Percentiles rank a stretch among this genome's conserved stretches.
Conservation (phyloP, 1,140 invertebrate genomes). For the Leptoteleia sp. region DNA sequence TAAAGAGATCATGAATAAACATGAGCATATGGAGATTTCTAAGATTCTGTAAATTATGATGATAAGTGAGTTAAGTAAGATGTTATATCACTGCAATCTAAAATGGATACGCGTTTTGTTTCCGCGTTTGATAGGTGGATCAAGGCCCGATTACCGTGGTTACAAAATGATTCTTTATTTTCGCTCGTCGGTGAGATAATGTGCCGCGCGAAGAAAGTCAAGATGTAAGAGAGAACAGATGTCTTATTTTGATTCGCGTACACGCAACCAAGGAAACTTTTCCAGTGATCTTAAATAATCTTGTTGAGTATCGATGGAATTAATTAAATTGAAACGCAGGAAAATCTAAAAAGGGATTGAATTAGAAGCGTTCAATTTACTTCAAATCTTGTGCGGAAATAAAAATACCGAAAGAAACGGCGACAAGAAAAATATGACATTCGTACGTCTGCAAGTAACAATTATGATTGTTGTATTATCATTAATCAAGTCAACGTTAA, state of each 20-base stretch:
- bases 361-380: not conserved
- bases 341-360: no score
- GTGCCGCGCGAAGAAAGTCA: conserved; percentile 7
- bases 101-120: conserved; percentile 35
- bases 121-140: conserved; percentile 43
- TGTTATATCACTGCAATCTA: conserved; percentile 40
- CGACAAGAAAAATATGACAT: conserved; percentile 21
- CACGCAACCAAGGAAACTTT: not conserved
- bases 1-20: conserved; percentile 17
- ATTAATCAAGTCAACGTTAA: conserved; percentile 33
- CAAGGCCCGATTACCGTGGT: conserved; percentile 27
- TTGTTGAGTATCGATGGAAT: not conserved
- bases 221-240: not conserved
- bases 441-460: conserved; percentile 3
- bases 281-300: not conserved
- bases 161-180: conserved; percentile 12
- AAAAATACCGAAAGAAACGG: conserved; percentile 13
- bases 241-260: conserved; percentile 1
- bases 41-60: conserved; percentile 26
- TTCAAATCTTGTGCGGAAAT: not conserved
- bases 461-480: conserved; percentile 37
- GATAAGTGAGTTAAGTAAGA: conserved; percentile 35
- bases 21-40: conserved; percentile 10
- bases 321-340: not conserved
- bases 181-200: not conserved